Conservation (phyloP, 2,888 invertebrate genomes). For the Drosophila lacicola region DNA sequence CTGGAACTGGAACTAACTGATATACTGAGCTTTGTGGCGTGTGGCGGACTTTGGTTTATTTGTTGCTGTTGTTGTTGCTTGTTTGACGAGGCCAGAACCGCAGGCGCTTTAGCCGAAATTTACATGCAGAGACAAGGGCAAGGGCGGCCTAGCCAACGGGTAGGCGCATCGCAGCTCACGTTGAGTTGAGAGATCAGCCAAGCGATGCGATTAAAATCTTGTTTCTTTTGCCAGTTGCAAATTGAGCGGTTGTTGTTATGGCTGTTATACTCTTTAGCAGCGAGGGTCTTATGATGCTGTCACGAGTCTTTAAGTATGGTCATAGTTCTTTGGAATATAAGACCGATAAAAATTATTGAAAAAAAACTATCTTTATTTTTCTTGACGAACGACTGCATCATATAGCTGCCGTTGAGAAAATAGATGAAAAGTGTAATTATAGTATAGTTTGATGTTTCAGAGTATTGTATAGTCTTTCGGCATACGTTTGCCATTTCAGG, state of each 20-base stretch:
- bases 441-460: no score
- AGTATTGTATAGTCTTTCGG: no score
- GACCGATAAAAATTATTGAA: no score
- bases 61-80: slow-evolving; percentile 1
- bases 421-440: no score
- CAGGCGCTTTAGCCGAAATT: slow-evolving; percentile 27
- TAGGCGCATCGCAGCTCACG: neutral
- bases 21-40: neutral
- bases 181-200: slow-evolving; percentile 38
- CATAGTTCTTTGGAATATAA: no score
- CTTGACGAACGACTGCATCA: no score
- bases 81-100: slow-evolving; percentile 36
- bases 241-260: neutral
- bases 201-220: slow-evolving; percentile 34
- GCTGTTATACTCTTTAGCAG: no score
- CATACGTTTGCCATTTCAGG: no score
- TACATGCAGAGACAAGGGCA: slow-evolving; percentile 56
- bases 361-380: no score
- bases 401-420: no score
- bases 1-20: slow-evolving; percentile 32
- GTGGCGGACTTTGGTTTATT: slow-evolving; percentile 5
- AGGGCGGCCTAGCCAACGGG: slow-evolving; percentile 45
- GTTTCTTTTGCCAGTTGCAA: slow-evolving; percentile 4
- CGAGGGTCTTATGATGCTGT: no score
- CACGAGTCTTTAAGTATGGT: no score